Percentiles rank a stretch among this genome's conserved stretches.
These are phyloP conservation scores for Atherinosoma microstoma DNA, from an alignment of 2,797 vertebrate species.

Conservation along the genomic window DNA sequence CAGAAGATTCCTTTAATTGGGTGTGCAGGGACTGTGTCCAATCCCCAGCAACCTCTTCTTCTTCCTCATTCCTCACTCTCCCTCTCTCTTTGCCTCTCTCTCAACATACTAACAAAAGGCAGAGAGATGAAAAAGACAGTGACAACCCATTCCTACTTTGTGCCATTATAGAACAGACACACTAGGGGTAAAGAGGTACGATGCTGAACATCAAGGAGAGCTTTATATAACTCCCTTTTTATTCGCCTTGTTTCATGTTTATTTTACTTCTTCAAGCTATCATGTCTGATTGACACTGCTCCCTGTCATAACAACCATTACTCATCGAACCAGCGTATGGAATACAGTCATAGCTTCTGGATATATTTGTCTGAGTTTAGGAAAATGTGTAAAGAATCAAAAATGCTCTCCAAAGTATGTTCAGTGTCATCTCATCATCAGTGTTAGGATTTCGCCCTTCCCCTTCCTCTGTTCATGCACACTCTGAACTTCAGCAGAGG, in stretches of 20 bases:
- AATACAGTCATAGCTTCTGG: constrained; percentile 86
- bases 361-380: constrained; percentile 88
- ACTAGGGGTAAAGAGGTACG: constrained; percentile 87
- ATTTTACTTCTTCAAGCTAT: constrained; percentile 84
- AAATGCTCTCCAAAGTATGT: constrained; percentile 85
- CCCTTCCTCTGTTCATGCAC: constrained; percentile 77
- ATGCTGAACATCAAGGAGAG: constrained; percentile 85
- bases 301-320: constrained; percentile 87
- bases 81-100: constrained; percentile 76
- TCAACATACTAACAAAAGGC: constrained; percentile 87
- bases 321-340: constrained; percentile 84
- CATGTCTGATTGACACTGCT: constrained; percentile 85
- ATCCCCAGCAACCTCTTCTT: constrained; percentile 82
- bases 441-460: constrained; percentile 81
- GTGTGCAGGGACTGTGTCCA: constrained; percentile 87
- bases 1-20: constrained; percentile 89
- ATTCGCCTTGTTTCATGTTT: constrained; percentile 86
- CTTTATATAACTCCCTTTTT: constrained; percentile 89
- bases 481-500: constrained; percentile 83
- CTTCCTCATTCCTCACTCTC: constrained; percentile 71
- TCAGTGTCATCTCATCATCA: constrained; percentile 84
- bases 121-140: constrained; percentile 87
- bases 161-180: constrained; percentile 87
- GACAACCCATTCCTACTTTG: constrained; percentile 85
- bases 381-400: constrained; percentile 84